Percentiles rank a stretch among this genome's conserved stretches.
phyloP scores from a whole-genome alignment of 2,888 invertebrate genomes.

The Macrophya annulata region DNA sequence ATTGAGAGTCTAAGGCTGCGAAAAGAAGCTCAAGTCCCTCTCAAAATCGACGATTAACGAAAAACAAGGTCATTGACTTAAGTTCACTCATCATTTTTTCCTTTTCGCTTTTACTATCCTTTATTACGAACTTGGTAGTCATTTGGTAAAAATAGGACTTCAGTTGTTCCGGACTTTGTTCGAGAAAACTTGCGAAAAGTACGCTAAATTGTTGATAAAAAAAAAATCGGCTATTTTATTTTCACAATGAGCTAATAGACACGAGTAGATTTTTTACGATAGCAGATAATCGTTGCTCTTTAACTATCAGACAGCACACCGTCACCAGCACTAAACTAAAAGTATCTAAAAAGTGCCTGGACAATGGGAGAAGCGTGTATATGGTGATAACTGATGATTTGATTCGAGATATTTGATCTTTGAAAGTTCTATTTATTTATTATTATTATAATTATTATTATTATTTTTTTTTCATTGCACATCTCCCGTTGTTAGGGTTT shows the following conservation, averaged over 20 bases:
- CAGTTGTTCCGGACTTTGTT: background rate
- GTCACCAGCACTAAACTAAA: slow-evolving; percentile 53
- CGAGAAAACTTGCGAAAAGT: background rate
- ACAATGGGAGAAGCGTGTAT: slow-evolving; percentile 12
- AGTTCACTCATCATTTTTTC: background rate
- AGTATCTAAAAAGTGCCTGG: slow-evolving; percentile 20
- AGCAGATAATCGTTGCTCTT: background rate
- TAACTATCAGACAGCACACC: slow-evolving; percentile 44
- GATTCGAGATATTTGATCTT: background rate
- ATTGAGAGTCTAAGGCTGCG: slow-evolving; percentile 18
- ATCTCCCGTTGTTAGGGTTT: slow-evolving; percentile 38
- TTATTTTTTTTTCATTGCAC: background rate
- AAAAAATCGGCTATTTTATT: background rate
- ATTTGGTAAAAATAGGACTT: background rate
- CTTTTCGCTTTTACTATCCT: background rate
- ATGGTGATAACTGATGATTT: background rate
- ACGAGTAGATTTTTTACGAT: slow-evolving; percentile 7
- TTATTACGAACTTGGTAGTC: background rate
- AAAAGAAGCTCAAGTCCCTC: background rate
- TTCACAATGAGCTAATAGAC: background rate
- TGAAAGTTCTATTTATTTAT: background rate
- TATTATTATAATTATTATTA: background rate
- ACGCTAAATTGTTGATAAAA: background rate
- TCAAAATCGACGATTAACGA: background rate
- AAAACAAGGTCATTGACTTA: background rate